A percentile compares a stretch with the other conserved stretches of the same genome.
phyloP scores from a whole-genome alignment of 2,797 vertebrate genomes.

The Phataginus tetradactyla region DNA sequence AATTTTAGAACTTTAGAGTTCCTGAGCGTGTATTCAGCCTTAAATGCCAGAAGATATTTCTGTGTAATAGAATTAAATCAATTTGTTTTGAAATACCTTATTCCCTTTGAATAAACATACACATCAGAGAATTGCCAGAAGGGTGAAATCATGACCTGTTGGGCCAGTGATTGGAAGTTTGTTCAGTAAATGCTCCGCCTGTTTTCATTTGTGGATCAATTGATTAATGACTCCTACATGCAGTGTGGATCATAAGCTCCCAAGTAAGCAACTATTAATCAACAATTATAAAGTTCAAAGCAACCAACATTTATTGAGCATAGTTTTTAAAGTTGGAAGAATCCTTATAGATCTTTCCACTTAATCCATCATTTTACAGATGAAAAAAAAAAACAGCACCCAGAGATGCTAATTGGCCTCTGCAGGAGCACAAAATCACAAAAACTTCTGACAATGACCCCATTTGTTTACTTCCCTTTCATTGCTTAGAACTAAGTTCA shows the following conservation, averaged over 20 bases:
- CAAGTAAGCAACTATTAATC: neutral
- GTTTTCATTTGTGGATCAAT: neutral
- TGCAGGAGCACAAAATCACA: neutral
- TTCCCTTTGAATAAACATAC: slow-evolving; percentile 14
- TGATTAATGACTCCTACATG: slow-evolving; percentile 2
- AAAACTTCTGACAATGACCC: neutral
- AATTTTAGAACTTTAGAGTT: neutral
- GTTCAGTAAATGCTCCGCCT: neutral
- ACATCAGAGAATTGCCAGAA: neutral
- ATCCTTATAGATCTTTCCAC: neutral
- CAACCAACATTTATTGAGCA: neutral
- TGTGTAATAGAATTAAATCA: slow-evolving; percentile 39
- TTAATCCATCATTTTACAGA: neutral
- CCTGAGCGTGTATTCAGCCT: neutral
- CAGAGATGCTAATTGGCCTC: neutral
- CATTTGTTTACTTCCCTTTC: neutral
- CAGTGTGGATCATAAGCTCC: neutral
- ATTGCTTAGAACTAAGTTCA: neutral
- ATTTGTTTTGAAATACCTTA: slow-evolving; percentile 28
- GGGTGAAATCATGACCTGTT: neutral
- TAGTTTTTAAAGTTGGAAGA: slow-evolving; percentile 24
- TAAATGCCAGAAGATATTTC: slow-evolving; percentile 19
- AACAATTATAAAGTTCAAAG: slow-evolving; percentile 5
- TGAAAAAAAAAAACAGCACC: neutral
- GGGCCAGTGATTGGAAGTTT: neutral